These are phyloP conservation scores for Poeciliopsis infans DNA, from an alignment of 2,797 vertebrate genomes.

Conservation along the genomic window DNA sequence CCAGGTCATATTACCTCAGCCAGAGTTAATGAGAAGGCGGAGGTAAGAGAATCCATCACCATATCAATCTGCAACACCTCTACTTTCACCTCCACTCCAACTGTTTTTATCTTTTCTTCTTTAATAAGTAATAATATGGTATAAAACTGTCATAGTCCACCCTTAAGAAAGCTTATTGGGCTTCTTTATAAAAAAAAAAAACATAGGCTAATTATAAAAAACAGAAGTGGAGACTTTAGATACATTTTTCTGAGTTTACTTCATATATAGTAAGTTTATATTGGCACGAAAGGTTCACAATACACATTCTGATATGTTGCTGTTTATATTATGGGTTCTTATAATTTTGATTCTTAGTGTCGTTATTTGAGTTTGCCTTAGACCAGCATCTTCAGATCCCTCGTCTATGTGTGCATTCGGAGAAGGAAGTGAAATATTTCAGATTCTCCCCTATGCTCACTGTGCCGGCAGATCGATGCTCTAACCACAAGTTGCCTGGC, in stretches of 20 bases:
- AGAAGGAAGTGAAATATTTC: conserved; percentile 74
- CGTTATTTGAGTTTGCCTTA: conserved; percentile 30
- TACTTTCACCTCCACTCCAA: conserved; percentile 55
- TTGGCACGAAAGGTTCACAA: conserved; percentile 25
- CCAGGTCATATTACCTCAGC: conserved; percentile 78
- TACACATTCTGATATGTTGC: conserved; percentile 15
- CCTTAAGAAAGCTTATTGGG: conserved; percentile 6
- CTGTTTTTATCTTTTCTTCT: conserved; percentile 57
- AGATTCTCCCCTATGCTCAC: conserved; percentile 74
- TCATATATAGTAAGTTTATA: conserved; percentile 12
- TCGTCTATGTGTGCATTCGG: conserved; percentile 62
- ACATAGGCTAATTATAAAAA: neutral
- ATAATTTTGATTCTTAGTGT: conserved; percentile 48
- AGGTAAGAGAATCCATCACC: conserved; percentile 78
- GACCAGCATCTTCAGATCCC: conserved; percentile 56
- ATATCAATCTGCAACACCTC: conserved; percentile 75
- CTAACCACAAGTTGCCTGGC: conserved; percentile 69
- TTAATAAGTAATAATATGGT: conserved; percentile 57
- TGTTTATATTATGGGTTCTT: conserved; percentile 34
- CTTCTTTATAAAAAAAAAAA: conserved; percentile 20
- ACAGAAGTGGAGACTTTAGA: neutral
- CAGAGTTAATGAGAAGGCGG: conserved; percentile 84
- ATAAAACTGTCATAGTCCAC: conserved; percentile 49
- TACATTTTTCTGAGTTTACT: conserved; percentile 14
- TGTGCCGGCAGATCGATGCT: conserved; percentile 74